A percentile compares a stretch with the other conserved stretches of the same genome.
These are phyloP conservation scores for Astatoreochromis straeleni DNA, from an alignment of 2,113 vertebrate genomes.

Conservation along the genomic window DNA sequence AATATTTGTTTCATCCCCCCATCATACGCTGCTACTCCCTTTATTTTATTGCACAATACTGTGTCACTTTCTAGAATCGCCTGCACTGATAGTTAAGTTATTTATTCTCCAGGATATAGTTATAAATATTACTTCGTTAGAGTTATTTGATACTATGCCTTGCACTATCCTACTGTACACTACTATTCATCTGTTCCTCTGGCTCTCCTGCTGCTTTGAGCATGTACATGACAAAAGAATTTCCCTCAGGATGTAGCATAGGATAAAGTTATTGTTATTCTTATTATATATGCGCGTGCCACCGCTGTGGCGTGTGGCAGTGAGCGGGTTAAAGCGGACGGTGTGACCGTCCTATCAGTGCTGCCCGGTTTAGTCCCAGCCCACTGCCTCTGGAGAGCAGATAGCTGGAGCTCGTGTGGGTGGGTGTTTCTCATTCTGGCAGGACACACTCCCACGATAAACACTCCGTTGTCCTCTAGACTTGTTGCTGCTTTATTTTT, in stretches of 20 bases:
- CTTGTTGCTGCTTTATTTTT: background rate
- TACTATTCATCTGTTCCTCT: background rate
- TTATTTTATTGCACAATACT: too few species aligned
- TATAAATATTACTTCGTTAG: too few species aligned
- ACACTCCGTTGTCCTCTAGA: background rate
- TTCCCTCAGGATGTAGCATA: background rate
- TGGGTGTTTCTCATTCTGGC: slow-evolving; percentile 36
- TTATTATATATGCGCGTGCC: background rate
- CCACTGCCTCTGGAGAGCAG: slow-evolving; percentile 21
- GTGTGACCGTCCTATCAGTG: slow-evolving; percentile 45
- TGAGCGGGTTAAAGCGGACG: slow-evolving; percentile 55
- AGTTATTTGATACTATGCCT: too few species aligned
- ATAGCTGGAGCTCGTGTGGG: background rate
- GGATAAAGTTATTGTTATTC: background rate
- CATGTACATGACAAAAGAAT: background rate
- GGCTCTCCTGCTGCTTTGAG: background rate
- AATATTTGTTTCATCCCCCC: too few species aligned
- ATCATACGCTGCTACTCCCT: too few species aligned
- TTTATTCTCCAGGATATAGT: too few species aligned
- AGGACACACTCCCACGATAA: slow-evolving; percentile 37
- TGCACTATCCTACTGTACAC: too few species aligned
- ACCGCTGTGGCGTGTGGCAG: background rate
- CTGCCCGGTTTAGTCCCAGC: slow-evolving; percentile 25
- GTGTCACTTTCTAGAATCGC: too few species aligned
- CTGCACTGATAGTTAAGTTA: too few species aligned